These are phyloP conservation scores for Galerucella calmariensis DNA, from an alignment of 2,888 invertebrate genomes.

Conservation along the genomic window DNA sequence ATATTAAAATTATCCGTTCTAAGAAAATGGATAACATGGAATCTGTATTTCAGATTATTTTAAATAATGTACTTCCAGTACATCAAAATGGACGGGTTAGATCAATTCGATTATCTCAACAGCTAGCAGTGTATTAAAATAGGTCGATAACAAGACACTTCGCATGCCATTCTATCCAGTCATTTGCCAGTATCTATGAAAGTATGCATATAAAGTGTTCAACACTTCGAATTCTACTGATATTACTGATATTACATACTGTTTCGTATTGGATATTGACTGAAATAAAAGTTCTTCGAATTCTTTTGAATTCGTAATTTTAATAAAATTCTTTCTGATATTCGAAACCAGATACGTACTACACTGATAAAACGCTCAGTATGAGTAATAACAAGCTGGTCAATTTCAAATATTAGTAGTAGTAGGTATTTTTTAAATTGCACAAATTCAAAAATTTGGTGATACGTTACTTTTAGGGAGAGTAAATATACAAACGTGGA, in stretches of 20 bases:
- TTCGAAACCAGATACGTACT: not conserved
- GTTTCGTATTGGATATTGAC: conserved; percentile 13
- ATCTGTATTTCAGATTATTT: not conserved
- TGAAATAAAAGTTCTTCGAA: not conserved
- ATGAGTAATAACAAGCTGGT: not conserved
- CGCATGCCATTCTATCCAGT: conserved; percentile 10
- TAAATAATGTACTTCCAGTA: not conserved
- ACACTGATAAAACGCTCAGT: not conserved
- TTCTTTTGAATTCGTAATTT: not conserved
- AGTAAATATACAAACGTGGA: too few relatives aligned
- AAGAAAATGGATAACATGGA: not conserved
- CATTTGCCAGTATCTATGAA: conserved; percentile 8
- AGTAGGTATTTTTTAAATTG: too few relatives aligned
- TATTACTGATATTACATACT: conserved; percentile 9
- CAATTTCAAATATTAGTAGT: too few relatives aligned
- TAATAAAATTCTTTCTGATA: not conserved
- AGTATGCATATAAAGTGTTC: conserved; percentile 12
- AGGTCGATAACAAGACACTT: conserved; percentile 7
- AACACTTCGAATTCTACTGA: conserved; percentile 11
- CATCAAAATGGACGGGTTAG: not conserved
- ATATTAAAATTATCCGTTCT: not conserved
- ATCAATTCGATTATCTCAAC: conserved; percentile 4
- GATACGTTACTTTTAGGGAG: too few relatives aligned
- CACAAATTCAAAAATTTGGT: too few relatives aligned
- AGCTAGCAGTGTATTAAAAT: conserved; percentile 10